Base-by-base conservation (phyloP, 2,797 vertebrate species). In the Xerus rutilus region DNA sequence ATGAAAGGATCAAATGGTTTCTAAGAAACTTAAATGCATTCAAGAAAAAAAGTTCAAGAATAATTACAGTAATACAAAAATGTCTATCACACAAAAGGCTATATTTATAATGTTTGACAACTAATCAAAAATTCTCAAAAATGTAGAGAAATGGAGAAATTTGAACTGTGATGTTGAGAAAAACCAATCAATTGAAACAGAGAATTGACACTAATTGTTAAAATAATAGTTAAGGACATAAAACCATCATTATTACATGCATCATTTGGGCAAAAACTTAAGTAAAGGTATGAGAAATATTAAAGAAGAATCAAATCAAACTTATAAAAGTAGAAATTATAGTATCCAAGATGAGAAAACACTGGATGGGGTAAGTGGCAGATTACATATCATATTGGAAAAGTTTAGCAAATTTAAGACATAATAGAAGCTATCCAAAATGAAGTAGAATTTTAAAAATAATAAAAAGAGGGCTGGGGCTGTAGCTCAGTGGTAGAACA, bases 41-140 rank as follows among this genome's bases (percentile, higher is more conserved):
- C 28, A 84, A 86, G 57, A 17, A 43, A 70, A 64, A 94, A 49
- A 64, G 3, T 7, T 91, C 20, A 74, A 70, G 52, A 90, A 86
- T 85, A 86, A 52, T 88, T 72, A 47, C 21, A 72, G 47, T 25
- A 88, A 81, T 87, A 94, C 21, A 89, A 83, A 95, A 93, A 45
- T 82, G 91, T 69, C n/a, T 54, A 39, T n/a, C 20, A 89, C 30
- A 20, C n/a, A 76, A 17, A 94, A 35, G 21, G 39, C 14, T 67
- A 57, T 76, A 57, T n/a, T 76, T 57, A 83, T 15, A 89, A 91
- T 62, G 10, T 54, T 32, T 89, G 64, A 73, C 28, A 93, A 62
- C n/a, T 49, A 93, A 81, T 72, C 39, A 76, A 82, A 91, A 43
- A 84, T 89, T 89, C 43, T 23, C 25, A 78, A 69, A 32, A 90